Evolutionary conservation across 2,797 vertebrate genomes (phyloP).

Genomic region (Hypotaenidia okinawae): DNA sequence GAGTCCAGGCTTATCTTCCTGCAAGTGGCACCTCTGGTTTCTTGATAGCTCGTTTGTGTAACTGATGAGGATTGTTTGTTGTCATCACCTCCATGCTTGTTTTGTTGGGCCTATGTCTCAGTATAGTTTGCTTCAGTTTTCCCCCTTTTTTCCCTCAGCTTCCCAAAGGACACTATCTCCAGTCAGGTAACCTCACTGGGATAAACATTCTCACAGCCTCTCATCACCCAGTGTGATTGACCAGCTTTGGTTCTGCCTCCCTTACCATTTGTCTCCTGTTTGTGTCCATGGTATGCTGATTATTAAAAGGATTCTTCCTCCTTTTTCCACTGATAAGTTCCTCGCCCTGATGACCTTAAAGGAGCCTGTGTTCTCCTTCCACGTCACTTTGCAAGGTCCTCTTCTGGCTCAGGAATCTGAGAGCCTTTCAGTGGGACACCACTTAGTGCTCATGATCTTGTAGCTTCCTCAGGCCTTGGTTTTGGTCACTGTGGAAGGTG

Average conservation of each 20-base stretch:
- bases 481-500: not conserved
- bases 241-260: not conserved
- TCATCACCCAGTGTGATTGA: not conserved
- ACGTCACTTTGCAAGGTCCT: accelerated
- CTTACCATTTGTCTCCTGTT: no score
- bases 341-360: not conserved
- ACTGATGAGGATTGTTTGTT: not conserved
- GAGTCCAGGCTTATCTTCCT: no score
- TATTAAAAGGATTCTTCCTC: not conserved
- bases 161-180: not conserved
- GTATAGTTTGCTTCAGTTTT: not conserved
- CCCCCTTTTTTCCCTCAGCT: not conserved
- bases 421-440: not conserved
- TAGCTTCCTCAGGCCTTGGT: not conserved
- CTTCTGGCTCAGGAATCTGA: not conserved
- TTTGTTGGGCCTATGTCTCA: not conserved
- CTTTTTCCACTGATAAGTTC: not conserved
- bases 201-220: not conserved
- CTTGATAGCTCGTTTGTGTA: accelerated
- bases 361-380: not conserved
- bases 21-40: not conserved
- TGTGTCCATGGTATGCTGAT: not conserved
- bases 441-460: not conserved
- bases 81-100: not conserved
- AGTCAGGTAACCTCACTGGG: not conserved